Evolutionary conservation across 2,113 vertebrate species (phyloP).

Genomic region (Otolemur garnettii): DNA sequence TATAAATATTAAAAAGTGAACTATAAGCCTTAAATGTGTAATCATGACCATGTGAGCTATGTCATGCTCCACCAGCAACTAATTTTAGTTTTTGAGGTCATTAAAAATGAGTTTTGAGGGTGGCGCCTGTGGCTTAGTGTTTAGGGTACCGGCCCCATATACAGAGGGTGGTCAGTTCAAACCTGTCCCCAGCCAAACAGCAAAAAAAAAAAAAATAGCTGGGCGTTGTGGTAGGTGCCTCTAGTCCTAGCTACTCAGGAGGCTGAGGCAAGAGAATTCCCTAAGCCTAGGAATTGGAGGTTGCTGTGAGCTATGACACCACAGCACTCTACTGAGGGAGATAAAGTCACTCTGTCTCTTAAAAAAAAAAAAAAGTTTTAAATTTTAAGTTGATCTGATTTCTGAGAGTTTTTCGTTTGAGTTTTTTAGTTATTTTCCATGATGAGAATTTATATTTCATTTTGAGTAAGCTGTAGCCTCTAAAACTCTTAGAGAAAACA

Average conservation of each 20-base stretch:
- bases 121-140: too few species aligned
- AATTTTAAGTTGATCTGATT: slow-evolving; percentile 21
- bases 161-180: too few species aligned
- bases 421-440: background rate
- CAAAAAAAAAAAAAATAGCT: too few species aligned
- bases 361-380: background rate
- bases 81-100: slow-evolving; percentile 36
- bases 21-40: background rate
- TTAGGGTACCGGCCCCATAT: too few species aligned
- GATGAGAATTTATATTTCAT: slow-evolving; percentile 29
- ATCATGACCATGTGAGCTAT: background rate
- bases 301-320: too few species aligned
- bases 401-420: slow-evolving; percentile 18
- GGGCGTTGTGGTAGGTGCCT: too few species aligned
- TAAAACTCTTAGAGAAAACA: background rate
- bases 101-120: slow-evolving; percentile 29
- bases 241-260: too few species aligned
- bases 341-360: too few species aligned
- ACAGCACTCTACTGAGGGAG: too few species aligned
- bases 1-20: background rate
- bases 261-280: too few species aligned
- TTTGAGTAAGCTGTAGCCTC: slow-evolving; percentile 27
- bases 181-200: too few species aligned
- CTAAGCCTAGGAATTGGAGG: too few species aligned
- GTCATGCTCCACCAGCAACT: background rate